Percentiles rank a stretch among this genome's conserved stretches.
Evolutionary conservation across 2,113 vertebrate species (phyloP).

Genomic region (Lates calcarifer): DNA sequence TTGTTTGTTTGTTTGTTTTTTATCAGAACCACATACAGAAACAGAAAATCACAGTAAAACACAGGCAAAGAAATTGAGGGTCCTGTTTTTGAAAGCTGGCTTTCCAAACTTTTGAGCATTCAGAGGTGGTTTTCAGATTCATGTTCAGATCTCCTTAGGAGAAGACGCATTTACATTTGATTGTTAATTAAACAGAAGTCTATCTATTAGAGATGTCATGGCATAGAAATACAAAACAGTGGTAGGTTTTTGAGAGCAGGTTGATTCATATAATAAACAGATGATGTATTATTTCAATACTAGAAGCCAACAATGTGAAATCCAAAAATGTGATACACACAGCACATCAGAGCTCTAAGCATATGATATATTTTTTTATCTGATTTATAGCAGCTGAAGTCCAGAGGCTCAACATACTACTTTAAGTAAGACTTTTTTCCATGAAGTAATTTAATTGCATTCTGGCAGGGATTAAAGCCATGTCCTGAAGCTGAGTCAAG

Average conservation of each 20-base stretch:
- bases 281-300: background rate
- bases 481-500: background rate
- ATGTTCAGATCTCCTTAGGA: background rate
- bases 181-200: slow-evolving; percentile 1
- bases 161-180: background rate
- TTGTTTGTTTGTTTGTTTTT: too few relatives aligned
- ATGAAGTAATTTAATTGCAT: background rate
- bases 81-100: background rate
- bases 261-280: background rate
- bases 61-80: background rate
- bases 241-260: background rate
- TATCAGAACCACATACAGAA: background rate
- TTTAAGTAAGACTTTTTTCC: background rate
- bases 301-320: background rate
- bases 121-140: background rate
- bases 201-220: background rate
- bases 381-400: background rate
- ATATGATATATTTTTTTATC: background rate
- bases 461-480: background rate
- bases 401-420: background rate
- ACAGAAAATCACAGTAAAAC: background rate
- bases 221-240: background rate
- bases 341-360: background rate
- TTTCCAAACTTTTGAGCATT: background rate
- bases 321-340: background rate